A percentile compares a stretch with the other conserved stretches of the same genome.
These are phyloP conservation scores for Hylaeus volcanicus DNA, from an alignment of 1,140 invertebrate genomes.

Conservation along the genomic window DNA sequence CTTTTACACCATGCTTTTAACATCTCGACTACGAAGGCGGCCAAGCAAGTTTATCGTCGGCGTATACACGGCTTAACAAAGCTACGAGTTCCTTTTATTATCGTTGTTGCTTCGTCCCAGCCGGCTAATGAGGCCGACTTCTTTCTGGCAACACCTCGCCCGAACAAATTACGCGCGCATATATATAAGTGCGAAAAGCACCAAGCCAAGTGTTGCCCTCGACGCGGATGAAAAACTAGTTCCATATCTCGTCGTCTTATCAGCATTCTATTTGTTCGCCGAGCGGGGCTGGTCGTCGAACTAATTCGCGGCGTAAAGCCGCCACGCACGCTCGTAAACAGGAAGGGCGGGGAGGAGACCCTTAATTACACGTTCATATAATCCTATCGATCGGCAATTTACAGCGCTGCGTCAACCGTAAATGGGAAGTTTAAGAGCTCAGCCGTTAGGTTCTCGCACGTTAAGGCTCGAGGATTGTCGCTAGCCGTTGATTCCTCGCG, in stretches of 20 bases:
- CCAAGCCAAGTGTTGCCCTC: not conserved
- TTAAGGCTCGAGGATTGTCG: not conserved
- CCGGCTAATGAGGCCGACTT: conserved; percentile 14
- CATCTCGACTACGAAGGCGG: not conserved
- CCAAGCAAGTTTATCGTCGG: not conserved
- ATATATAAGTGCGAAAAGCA: conserved; percentile 2
- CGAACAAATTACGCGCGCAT: conserved; percentile 18
- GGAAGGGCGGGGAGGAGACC: not conserved
- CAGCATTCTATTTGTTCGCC: conserved; percentile 31
- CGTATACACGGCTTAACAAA: conserved; percentile 3
- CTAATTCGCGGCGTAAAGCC: conserved; percentile 30
- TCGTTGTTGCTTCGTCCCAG: not conserved
- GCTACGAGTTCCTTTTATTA: conserved; percentile 15
- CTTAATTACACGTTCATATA: conserved; percentile 58
- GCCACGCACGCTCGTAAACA: conserved; percentile 35
- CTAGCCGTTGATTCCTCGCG: not conserved
- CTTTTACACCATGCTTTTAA: not conserved
- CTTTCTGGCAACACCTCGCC: conserved; percentile 18
- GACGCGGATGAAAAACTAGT: conserved; percentile 13
- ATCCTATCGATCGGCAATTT: conserved; percentile 55
- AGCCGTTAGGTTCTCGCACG: conserved; percentile 33
- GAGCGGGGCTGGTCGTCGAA: not conserved
- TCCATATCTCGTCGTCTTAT: conserved; percentile 34
- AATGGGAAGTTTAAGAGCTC: conserved; percentile 52
- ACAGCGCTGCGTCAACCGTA: conserved; percentile 41